These are phyloP conservation scores for Bilobella aurantiaca DNA, from an alignment of 1,140 invertebrate genomes.

Conservation along the genomic window DNA sequence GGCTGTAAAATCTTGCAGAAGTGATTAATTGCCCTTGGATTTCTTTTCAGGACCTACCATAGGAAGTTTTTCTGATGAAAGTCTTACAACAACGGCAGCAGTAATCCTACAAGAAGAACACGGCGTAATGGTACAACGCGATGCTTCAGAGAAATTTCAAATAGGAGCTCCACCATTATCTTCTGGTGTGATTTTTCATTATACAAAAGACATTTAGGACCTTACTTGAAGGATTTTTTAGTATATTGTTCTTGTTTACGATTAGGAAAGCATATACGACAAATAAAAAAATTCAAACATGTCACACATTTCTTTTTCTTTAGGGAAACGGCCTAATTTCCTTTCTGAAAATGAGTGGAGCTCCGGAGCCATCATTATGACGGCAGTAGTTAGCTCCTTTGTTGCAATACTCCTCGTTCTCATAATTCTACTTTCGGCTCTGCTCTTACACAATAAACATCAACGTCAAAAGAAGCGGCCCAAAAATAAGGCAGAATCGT, in stretches of 20 bases:
- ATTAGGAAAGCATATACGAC: not conserved
- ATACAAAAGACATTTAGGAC: too few relatives aligned
- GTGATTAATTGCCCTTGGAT: too few relatives aligned
- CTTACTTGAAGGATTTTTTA: too few relatives aligned
- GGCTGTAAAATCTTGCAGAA: too few relatives aligned
- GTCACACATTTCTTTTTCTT: not conserved
- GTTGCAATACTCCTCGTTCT: conserved; percentile 33
- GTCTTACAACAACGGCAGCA: conserved; percentile 13
- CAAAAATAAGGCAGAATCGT: conserved; percentile 23
- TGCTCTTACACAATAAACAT: conserved; percentile 27
- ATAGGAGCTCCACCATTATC: not conserved
- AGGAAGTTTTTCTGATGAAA: conserved; percentile 41
- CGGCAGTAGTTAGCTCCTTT: conserved; percentile 34
- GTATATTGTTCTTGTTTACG: too few relatives aligned
- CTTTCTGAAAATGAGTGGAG: conserved; percentile 23
- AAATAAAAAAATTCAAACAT: not conserved
- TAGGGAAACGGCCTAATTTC: not conserved
- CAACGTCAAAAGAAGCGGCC: conserved; percentile 15
- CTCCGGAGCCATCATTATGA: conserved; percentile 28
- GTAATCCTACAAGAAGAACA: conserved; percentile 9
- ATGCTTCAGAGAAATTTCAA: conserved; percentile 25
- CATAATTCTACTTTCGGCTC: conserved; percentile 27
- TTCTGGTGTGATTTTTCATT: too few relatives aligned
- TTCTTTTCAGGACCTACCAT: conserved; percentile 37
- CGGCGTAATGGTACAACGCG: conserved; percentile 26